phyloP scores from a whole-genome alignment of 2,797 vertebrate genomes.

The Octomys mimax region DNA sequence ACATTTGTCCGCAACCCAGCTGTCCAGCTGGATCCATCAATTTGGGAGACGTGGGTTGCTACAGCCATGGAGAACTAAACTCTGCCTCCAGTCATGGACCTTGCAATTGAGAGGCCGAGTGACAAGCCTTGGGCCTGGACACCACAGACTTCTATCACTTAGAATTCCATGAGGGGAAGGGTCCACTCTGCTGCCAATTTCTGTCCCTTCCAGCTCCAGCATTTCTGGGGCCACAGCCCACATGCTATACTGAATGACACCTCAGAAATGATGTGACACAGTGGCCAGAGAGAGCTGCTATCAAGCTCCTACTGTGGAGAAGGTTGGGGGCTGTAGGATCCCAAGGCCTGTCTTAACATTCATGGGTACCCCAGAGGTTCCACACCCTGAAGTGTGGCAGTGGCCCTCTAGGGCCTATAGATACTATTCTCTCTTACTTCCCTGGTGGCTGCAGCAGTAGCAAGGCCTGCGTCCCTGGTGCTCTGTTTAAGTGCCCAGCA shows the following conservation, averaged over 20 bases:
- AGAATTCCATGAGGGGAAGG: background rate
- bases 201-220: background rate
- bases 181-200: background rate
- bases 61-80: background rate
- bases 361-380: too few species aligned
- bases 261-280: background rate
- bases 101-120: background rate
- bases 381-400: background rate
- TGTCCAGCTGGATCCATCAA: background rate
- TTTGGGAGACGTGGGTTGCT: too few species aligned
- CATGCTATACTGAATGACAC: background rate
- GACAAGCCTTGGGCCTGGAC: background rate
- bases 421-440: background rate
- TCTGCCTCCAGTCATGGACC: background rate
- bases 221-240: background rate
- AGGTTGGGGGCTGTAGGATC: background rate
- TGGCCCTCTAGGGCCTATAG: background rate
- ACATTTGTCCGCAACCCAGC: background rate
- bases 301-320: background rate
- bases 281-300: background rate
- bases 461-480: accelerated
- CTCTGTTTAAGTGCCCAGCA: background rate
- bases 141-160: background rate
- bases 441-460: background rate
- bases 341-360: background rate